Evolutionary conservation across 2,113 vertebrate genomes (phyloP).

Genomic region (Mastomys natalensis): DNA sequence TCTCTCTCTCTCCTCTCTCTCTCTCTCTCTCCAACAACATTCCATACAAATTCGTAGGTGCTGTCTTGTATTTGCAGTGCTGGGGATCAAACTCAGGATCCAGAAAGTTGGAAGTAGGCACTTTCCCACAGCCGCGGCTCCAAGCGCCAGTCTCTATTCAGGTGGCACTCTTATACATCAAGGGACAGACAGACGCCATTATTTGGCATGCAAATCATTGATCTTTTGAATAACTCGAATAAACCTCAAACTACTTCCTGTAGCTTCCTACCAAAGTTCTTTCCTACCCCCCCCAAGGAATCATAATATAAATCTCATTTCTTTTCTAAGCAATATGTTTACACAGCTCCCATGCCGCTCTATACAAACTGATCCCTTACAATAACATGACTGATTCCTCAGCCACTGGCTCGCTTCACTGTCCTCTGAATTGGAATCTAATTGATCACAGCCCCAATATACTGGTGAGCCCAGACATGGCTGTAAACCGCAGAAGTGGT

Average conservation of each 20-base stretch:
- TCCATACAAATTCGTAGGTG: neutral
- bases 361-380: neutral
- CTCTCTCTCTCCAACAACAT: neutral
- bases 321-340: neutral
- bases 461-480: neutral
- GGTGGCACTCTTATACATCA: neutral
- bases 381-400: no score
- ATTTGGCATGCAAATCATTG: neutral
- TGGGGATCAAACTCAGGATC: neutral
- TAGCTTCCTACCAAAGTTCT: conserved; percentile 14
- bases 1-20: no score
- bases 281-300: neutral
- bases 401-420: neutral
- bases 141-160: neutral
- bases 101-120: neutral
- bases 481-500: neutral
- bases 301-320: neutral
- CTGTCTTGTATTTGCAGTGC: neutral
- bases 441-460: neutral
- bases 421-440: neutral
- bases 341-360: neutral
- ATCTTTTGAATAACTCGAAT: neutral
- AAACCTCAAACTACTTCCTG: neutral
- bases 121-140: neutral
- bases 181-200: neutral